A percentile compares a stretch with the other conserved stretches of the same genome.
Conservation (phyloP, 1,140 invertebrate species). For the Drosophila lini region DNA sequence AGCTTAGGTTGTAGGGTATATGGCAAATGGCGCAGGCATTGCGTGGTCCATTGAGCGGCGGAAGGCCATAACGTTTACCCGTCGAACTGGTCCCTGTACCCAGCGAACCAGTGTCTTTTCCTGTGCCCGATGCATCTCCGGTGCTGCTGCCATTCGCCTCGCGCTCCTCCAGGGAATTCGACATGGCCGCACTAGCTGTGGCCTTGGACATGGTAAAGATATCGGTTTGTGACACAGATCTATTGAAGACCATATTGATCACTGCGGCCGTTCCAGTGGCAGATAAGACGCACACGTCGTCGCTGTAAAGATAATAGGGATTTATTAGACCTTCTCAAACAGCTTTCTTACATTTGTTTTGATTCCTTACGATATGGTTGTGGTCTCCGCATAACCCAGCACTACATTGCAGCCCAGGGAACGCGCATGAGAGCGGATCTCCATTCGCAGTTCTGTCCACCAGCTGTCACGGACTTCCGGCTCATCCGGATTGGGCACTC, state of each 20-base stretch:
- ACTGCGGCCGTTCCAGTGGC: slow-evolving; percentile 97
- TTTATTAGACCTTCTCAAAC: background rate
- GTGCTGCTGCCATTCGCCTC: slow-evolving; percentile 58
- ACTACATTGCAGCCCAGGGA: slow-evolving; percentile 97
- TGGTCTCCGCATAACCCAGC: slow-evolving; percentile 95
- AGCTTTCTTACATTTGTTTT: no score
- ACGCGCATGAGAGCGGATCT: slow-evolving; percentile 95
- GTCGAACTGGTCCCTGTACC: slow-evolving; percentile 53
- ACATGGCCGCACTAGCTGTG: slow-evolving; percentile 51
- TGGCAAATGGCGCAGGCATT: slow-evolving; percentile 88
- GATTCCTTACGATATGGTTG: slow-evolving; percentile 91
- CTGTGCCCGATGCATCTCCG: slow-evolving; percentile 35
- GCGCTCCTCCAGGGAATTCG: slow-evolving; percentile 74
- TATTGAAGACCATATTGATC: slow-evolving; percentile 87
- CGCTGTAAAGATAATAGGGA: slow-evolving; percentile 86
- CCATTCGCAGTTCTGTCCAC: slow-evolving; percentile 98
- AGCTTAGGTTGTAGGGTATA: slow-evolving; percentile 90
- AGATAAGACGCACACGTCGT: slow-evolving; percentile 97
- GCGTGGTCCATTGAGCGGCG: slow-evolving; percentile 51
- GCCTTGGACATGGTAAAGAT: slow-evolving; percentile 69
- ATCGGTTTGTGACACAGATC: slow-evolving; percentile 78
- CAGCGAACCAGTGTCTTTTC: slow-evolving; percentile 60
- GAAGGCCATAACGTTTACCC: slow-evolving; percentile 61
- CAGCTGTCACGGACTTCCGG: slow-evolving; percentile 95
- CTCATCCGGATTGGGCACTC: slow-evolving; percentile 93